Evolutionary conservation across 1,140 invertebrate genomes (phyloP).

Genomic region (Drosophila leontia): DNA sequence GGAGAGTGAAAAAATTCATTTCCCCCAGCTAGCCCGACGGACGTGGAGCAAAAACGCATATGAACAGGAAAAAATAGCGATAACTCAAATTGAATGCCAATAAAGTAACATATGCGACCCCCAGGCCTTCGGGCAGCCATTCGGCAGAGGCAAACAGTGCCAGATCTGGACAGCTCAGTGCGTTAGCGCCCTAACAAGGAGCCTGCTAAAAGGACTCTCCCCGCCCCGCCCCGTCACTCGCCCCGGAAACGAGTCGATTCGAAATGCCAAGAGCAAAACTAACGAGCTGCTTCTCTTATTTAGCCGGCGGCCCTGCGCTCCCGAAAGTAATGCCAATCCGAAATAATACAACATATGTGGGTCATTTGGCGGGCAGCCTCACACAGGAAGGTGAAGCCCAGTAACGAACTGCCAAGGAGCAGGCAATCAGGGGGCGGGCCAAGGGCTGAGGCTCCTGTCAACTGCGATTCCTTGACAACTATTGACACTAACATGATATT

Average conservation of each 20-base stretch:
- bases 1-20: slow-evolving; percentile 67
- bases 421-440: not conserved
- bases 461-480: slow-evolving; percentile 72
- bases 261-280: slow-evolving; percentile 70
- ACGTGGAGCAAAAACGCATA: slow-evolving; percentile 57
- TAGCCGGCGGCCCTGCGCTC: slow-evolving; percentile 45
- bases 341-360: slow-evolving; percentile 70
- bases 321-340: slow-evolving; percentile 72
- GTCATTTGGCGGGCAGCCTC: slow-evolving; percentile 7
- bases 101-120: slow-evolving; percentile 79
- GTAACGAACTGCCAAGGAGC: slow-evolving; percentile 67
- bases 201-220: slow-evolving; percentile 60
- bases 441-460: slow-evolving; percentile 41
- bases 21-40: slow-evolving; percentile 27
- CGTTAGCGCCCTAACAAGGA: slow-evolving; percentile 67
- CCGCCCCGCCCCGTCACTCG: slow-evolving; percentile 48
- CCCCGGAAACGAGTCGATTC: slow-evolving; percentile 52
- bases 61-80: slow-evolving; percentile 81
- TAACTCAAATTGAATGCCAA: slow-evolving; percentile 81
- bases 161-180: slow-evolving; percentile 34
- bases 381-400: slow-evolving; percentile 33
- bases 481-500: slow-evolving; percentile 78
- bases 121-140: slow-evolving; percentile 22
- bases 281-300: slow-evolving; percentile 76
- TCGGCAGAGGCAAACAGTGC: slow-evolving; percentile 37